A percentile compares a stretch with the other conserved stretches of the same genome.
Evolutionary conservation across 2,113 vertebrate genomes (phyloP).

Genomic region (Lagopus muta): DNA sequence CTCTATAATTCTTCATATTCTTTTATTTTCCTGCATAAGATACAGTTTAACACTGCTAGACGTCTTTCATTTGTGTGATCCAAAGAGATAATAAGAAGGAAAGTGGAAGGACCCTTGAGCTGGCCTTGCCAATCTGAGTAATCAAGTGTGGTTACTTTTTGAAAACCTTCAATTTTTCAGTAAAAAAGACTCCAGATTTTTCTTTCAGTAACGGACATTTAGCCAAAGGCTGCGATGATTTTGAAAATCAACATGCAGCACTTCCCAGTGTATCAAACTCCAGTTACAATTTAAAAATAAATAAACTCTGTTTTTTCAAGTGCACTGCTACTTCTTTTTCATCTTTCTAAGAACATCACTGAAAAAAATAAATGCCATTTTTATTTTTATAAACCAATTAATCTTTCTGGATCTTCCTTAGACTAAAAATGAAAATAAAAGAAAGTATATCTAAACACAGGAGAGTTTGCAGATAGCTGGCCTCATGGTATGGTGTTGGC

Average conservation of each 20-base stretch:
- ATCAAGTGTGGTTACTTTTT: background rate
- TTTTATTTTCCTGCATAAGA: background rate
- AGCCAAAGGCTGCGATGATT: background rate
- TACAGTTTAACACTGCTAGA: background rate
- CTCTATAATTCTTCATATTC: background rate
- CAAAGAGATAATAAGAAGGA: background rate
- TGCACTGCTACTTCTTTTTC: background rate
- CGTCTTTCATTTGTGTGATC: background rate
- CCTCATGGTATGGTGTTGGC: background rate
- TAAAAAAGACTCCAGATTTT: background rate
- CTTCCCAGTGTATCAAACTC: background rate
- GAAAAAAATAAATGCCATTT: background rate
- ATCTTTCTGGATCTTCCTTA: background rate
- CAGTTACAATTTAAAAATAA: background rate
- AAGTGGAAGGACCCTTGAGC: background rate
- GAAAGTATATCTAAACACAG: background rate
- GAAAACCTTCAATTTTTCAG: background rate
- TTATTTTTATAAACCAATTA: background rate
- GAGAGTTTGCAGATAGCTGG: background rate
- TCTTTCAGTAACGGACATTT: background rate
- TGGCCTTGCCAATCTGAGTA: background rate
- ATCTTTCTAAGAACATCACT: background rate
- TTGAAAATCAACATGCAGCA: background rate
- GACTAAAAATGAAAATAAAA: background rate
- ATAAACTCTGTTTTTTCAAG: background rate